These are phyloP conservation scores for Nyctibius bracteatus DNA, from an alignment of 2,113 vertebrate species.

Conservation along the genomic window DNA sequence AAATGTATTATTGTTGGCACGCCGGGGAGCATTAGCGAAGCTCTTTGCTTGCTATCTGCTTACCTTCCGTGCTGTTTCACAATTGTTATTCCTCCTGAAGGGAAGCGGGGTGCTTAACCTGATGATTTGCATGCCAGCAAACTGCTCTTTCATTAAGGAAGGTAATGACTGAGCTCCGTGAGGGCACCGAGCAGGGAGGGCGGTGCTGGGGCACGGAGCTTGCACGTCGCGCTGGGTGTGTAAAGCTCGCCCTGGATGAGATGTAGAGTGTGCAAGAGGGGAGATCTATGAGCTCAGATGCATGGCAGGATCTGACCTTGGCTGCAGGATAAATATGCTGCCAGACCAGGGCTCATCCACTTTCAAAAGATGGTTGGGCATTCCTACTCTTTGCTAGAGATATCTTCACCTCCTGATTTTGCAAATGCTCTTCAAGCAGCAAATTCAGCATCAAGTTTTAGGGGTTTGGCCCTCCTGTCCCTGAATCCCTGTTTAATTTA, in stretches of 20 bases:
- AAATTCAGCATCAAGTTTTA: not conserved
- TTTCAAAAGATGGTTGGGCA: not conserved
- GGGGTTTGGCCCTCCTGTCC: not conserved
- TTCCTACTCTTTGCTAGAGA: not conserved
- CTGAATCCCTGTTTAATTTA: not conserved
- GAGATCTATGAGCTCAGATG: not conserved
- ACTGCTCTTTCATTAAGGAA: not conserved
- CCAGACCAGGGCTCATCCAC: not conserved
- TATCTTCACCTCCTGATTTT: not conserved
- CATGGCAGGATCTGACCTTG: rapidly evolving
- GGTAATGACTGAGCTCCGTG: not conserved
- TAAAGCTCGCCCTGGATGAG: not conserved
- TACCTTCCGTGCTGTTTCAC: slow-evolving; percentile 10
- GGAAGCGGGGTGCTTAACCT: not conserved
- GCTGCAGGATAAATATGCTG: not conserved
- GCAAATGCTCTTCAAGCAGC: not conserved
- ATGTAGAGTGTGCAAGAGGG: not conserved
- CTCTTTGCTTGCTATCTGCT: slow-evolving; percentile 9
- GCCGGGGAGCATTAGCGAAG: not conserved
- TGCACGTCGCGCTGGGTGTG: not conserved
- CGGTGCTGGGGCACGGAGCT: not conserved
- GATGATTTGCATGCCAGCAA: not conserved
- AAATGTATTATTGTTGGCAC: slow-evolving; percentile 46
- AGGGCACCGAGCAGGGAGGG: not conserved
- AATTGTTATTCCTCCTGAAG: slow-evolving; percentile 18